Conservation (phyloP, 2,113 vertebrate genomes). For the human region DNA sequence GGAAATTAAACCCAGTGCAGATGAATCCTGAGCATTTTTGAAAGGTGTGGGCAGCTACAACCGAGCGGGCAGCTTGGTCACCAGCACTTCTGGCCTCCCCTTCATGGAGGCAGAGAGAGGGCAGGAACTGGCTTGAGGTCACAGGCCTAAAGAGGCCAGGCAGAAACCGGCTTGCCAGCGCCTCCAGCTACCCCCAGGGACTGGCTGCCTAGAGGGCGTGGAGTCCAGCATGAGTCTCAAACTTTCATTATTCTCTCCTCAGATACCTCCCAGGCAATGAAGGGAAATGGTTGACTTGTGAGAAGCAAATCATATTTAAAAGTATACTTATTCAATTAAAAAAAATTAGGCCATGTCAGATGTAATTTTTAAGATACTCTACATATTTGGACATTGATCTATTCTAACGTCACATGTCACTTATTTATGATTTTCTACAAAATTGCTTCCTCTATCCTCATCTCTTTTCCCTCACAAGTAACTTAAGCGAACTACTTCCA, state of each 20-base stretch:
- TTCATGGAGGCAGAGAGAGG: background rate
- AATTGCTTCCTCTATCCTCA: accelerated
- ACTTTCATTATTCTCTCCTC: background rate
- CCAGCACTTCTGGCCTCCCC: background rate
- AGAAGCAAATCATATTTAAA: background rate
- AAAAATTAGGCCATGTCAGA: background rate
- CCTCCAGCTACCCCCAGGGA: background rate
- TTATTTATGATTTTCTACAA: background rate
- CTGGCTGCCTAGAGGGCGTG: accelerated
- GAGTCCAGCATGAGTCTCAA: accelerated
- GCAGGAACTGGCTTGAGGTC: too few species aligned
- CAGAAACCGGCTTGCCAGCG: background rate
- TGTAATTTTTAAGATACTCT: background rate
- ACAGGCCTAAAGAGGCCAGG: background rate
- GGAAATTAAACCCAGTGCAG: background rate
- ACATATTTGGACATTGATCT: accelerated
- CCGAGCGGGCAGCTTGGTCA: background rate
- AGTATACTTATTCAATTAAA: background rate
- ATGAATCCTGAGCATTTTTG: too few species aligned
- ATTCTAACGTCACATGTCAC: too few species aligned
- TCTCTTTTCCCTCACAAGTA: background rate
- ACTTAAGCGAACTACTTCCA: too few species aligned
- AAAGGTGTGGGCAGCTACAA: background rate
- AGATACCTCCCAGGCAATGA: accelerated
- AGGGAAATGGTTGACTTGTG: accelerated